A percentile compares a stretch with the other conserved stretches of the same genome.
Conservation (phyloP, 2,888 invertebrate species). For the Drosophila kambysellisi region DNA sequence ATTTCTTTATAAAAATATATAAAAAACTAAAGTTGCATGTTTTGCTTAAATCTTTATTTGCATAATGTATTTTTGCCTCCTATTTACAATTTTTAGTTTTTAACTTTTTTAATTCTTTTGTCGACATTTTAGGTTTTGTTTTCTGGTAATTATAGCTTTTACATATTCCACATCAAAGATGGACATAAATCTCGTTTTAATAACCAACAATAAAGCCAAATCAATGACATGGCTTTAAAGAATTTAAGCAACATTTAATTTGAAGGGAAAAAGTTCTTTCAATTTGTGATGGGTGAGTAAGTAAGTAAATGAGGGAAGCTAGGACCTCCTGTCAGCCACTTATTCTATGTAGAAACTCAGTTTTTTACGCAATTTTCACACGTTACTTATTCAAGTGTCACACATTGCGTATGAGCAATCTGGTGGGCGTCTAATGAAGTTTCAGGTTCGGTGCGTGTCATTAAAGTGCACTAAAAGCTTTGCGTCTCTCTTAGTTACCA, state of each 20-base stretch:
- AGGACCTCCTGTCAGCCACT: background rate
- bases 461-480: slow-evolving; percentile 29
- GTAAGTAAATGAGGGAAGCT: background rate
- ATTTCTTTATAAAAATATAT: background rate
- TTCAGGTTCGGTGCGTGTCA: slow-evolving; percentile 13
- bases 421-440: slow-evolving; percentile 4
- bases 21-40: background rate
- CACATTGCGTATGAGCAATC: slow-evolving; percentile 7
- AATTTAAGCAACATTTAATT: background rate
- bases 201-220: background rate
- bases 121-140: background rate
- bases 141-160: slow-evolving; percentile 1
- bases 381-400: background rate
- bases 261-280: background rate
- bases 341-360: background rate
- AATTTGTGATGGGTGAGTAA: background rate
- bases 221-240: background rate
- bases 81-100: background rate
- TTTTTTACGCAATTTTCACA: background rate
- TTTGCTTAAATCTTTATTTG: background rate
- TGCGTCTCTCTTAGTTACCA: background rate
- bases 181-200: slow-evolving; percentile 2
- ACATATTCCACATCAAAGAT: slow-evolving; percentile 12
- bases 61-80: slow-evolving; percentile 4
- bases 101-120: slow-evolving; percentile 12